Evolutionary conservation across 2,113 vertebrate genomes (phyloP), one percentile per base, ranked within the genome.

Genomic region (Piliocolobus tephrosceles): DNA sequence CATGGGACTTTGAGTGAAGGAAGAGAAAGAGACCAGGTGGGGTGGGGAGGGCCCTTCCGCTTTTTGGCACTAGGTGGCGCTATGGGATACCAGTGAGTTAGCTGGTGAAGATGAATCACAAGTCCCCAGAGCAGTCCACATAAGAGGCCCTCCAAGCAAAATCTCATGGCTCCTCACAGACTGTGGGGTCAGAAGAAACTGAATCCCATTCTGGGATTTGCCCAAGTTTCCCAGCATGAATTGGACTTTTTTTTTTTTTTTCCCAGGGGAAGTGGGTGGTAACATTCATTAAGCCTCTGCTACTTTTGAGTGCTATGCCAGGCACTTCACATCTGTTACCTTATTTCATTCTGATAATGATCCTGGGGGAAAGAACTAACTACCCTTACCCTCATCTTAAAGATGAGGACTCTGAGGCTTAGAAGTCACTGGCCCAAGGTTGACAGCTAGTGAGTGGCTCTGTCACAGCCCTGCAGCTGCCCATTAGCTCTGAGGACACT

Each of bases 31-130:
- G 27, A 40, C 68, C 45, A 23, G 8, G 25, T 17, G 43, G 50
- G 20, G 5, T 13, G 25, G 5, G 76, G 64, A 86, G n/a, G n/a
- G 55, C 47, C n/a, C 45, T 97, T 96, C 79, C 79, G 92, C 43
- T 96, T 97, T 57, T 0, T 38, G 92, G 27, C 98, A 94, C 97
- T 97, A 98, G 98, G 55, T 97, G 98, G 96, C 79, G 94, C 94
- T 96, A 64, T 95, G 61, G 84, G 80, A 96, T 45, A 81, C 35
- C 70, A 88, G 30, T 85, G 52, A 85, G 64, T 35, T 58, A 5
- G 38, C 61, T 40, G 57, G 64, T 27, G 81, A 68, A 17, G 32
- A 18, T 73, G n/a, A 80, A 68, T 87, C 32, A 79, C 12, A 72
- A 57, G 38, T 64, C n/a, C 50, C 45, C 50, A 64, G 64, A 75